Evolutionary conservation across 2,888 invertebrate genomes (phyloP).

Genomic region (Linnaemya vulpina): DNA sequence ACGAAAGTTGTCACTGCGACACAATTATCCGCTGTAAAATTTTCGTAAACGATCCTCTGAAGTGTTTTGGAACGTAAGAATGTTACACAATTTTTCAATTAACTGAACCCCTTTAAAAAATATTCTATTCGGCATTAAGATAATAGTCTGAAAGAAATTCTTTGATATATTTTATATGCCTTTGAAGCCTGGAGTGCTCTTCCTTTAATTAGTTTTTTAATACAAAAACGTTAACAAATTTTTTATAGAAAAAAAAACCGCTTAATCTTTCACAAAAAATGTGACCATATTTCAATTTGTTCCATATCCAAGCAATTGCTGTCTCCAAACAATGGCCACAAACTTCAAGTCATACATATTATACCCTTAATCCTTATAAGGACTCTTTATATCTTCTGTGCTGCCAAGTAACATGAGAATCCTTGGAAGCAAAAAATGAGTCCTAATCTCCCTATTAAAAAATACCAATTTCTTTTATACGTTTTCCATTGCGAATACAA

Average conservation of each 20-base stretch:
- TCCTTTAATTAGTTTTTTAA: not conserved
- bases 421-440: not conserved
- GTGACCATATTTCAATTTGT: not conserved
- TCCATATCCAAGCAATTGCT: not conserved
- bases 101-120: not conserved
- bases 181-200: not conserved
- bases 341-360: conserved; percentile 24
- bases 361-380: conserved; percentile 33
- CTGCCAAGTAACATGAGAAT: conserved; percentile 28
- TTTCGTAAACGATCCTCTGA: no score
- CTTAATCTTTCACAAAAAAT: not conserved
- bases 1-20: no score
- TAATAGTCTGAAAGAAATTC: not conserved
- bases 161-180: not conserved
- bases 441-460: conserved; percentile 52
- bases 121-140: no score
- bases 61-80: no score
- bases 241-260: not conserved
- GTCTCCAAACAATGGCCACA: conserved; percentile 3
- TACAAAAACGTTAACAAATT: not conserved
- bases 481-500: not conserved
- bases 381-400: conserved; percentile 14
- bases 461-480: conserved; percentile 21
- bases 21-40: no score
- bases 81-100: not conserved